These are phyloP conservation scores for Tinamus guttatus DNA, from an alignment of 2,113 vertebrate species.

Conservation along the genomic window DNA sequence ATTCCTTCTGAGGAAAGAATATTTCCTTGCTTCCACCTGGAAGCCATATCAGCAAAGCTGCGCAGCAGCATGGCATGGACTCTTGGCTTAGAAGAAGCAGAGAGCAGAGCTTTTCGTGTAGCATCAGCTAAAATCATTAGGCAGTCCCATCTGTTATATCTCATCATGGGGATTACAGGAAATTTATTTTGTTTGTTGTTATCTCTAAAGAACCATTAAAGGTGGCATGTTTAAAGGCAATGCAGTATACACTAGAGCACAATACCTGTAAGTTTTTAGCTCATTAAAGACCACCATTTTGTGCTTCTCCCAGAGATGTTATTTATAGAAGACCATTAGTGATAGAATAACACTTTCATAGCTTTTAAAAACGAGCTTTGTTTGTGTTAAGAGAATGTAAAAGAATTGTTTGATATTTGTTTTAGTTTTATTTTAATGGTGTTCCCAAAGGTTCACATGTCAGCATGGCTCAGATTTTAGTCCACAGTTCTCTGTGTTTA, in stretches of 20 bases:
- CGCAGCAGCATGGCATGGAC: neutral
- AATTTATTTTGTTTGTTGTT: neutral
- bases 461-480: neutral
- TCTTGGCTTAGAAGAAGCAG: neutral
- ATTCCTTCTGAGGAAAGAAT: neutral
- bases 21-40: neutral
- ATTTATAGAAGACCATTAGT: neutral
- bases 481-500: constrained; percentile 11
- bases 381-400: neutral
- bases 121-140: constrained; percentile 6
- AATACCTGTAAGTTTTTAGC: neutral
- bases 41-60: constrained; percentile 34
- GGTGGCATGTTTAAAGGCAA: neutral
- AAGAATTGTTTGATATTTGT: neutral
- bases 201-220: neutral
- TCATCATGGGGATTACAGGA: neutral
- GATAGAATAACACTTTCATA: neutral
- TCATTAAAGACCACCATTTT: neutral
- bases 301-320: neutral
- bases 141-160: constrained; percentile 33
- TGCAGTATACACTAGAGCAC: neutral
- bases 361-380: neutral
- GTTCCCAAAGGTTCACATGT: neutral
- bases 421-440: neutral
- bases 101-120: neutral